Conservation (phyloP, 2,797 vertebrate genomes). For the Pseudochirops corinnae region DNA sequence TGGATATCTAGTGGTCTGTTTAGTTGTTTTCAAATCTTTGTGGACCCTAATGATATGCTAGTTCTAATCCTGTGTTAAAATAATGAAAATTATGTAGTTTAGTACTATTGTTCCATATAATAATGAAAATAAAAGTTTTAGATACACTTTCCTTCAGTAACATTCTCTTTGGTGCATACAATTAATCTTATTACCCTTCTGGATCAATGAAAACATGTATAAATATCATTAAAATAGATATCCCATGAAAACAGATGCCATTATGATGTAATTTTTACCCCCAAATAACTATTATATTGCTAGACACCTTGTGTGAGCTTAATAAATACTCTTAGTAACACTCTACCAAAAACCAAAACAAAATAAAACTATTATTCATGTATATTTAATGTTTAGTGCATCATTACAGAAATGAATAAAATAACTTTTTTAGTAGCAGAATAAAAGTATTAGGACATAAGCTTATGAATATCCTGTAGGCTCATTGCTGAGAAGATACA, state of each 20-base stretch:
- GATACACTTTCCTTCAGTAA: not conserved
- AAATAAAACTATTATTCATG: not conserved
- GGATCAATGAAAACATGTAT: not conserved
- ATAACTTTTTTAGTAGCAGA: not conserved
- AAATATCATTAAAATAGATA: not conserved
- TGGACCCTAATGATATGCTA: not conserved
- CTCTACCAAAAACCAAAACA: not conserved
- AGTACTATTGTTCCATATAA: not conserved
- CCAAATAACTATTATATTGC: not conserved
- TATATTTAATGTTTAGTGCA: not conserved
- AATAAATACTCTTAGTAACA: not conserved
- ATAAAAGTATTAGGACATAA: not conserved
- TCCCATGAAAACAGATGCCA: not conserved
- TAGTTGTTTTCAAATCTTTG: conserved; percentile 45
- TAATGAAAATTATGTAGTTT: not conserved
- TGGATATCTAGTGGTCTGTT: conserved; percentile 10
- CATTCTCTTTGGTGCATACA: not conserved
- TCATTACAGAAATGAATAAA: not conserved
- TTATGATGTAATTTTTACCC: not conserved
- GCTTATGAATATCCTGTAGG: not conserved
- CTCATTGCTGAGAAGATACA: not conserved
- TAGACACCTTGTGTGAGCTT: not conserved
- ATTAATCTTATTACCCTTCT: not conserved
- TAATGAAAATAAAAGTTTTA: not conserved
- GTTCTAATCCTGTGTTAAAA: not conserved